Base-by-base conservation (phyloP, 2,888 invertebrate species). In the Geophilus truncorum region DNA sequence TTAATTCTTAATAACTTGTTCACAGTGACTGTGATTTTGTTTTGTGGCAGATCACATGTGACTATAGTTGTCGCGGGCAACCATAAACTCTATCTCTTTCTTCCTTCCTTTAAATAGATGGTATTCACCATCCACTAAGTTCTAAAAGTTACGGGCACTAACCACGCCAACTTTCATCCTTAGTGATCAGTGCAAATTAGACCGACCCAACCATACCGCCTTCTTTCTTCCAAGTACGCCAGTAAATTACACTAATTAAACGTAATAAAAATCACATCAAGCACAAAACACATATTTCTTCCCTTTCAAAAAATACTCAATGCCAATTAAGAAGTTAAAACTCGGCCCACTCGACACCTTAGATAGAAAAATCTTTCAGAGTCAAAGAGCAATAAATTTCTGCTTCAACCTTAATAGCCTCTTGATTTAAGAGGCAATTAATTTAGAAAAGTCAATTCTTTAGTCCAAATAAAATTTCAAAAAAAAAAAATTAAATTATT, bases 361-460 rank as follows among this genome's bases (percentile, higher is more conserved):
- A 70, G 70, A 70, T 70, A 70, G 70, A 70, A 70, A 70, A 70
- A 28, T 70, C 70, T 28, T 51, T 15, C 9, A 70, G 28, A 25
- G 9, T 9, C n/a, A 70, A 3, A 23, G 21, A 28, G 70, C 28
- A 70, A 70, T 70, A 70, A 70, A 70, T 70, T 70, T 70, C 28
- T 70, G 28, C 70, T 70, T 70, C n/a, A 70, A 70, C 70, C 70
- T 70, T 70, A 70, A 70, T 70, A 70, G 70, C 70, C 70, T 12
- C 28, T 70, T 70, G 70, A 70, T 70, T 70, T 70, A 70, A 28
- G 28, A 28, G 70, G 70, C 70, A 70, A 70, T 70, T 70, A 70
- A 70, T 70, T 62, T 70, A 70, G 1, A 70, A 70, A 70, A 70
- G 28, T 70, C 70, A 70, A 70, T 70, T 70, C 70, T 28, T 62